These are phyloP conservation scores for Sebastes baramenuke DNA, from an alignment of 2,797 vertebrate species.

Conservation along the genomic window DNA sequence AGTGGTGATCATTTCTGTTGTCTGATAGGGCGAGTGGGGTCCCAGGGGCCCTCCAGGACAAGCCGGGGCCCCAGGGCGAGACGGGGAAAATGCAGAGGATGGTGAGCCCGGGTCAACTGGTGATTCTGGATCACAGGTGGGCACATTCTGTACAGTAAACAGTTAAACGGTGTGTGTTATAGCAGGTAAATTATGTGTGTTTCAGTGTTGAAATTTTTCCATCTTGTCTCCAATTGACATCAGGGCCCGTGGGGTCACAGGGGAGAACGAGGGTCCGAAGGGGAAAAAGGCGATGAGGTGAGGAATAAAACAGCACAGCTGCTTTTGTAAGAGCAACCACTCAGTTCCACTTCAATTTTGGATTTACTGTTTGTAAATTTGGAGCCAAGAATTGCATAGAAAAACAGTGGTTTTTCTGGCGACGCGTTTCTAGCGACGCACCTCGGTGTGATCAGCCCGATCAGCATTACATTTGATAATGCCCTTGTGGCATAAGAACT, in stretches of 20 bases:
- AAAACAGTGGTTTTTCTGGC: no score
- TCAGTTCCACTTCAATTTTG: background rate
- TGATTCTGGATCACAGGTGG: conserved; percentile 83
- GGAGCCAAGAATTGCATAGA: background rate
- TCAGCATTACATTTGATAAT: no score
- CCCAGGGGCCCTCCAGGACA: conserved; percentile 80
- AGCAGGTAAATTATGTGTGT: background rate
- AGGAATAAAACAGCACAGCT: conserved; percentile 43
- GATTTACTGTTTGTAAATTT: conserved; percentile 15
- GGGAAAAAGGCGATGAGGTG: conserved; percentile 91
- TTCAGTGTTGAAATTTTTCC: background rate
- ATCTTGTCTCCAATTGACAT: background rate
- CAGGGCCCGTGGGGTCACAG: conserved; percentile 89
- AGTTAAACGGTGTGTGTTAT: background rate
- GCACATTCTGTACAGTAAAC: background rate
- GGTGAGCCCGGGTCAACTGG: conserved; percentile 83
- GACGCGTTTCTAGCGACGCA: no score
- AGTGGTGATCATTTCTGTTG: background rate
- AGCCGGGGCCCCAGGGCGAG: conserved; percentile 78
- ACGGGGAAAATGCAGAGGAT: conserved; percentile 84
- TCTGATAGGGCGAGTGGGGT: conserved; percentile 83
- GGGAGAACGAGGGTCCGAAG: conserved; percentile 85
- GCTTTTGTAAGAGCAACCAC: background rate
- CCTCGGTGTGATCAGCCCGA: no score
- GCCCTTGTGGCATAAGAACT: background rate